Base-by-base conservation (phyloP, 2,888 invertebrate genomes). In the Agonum fuliginosum region DNA sequence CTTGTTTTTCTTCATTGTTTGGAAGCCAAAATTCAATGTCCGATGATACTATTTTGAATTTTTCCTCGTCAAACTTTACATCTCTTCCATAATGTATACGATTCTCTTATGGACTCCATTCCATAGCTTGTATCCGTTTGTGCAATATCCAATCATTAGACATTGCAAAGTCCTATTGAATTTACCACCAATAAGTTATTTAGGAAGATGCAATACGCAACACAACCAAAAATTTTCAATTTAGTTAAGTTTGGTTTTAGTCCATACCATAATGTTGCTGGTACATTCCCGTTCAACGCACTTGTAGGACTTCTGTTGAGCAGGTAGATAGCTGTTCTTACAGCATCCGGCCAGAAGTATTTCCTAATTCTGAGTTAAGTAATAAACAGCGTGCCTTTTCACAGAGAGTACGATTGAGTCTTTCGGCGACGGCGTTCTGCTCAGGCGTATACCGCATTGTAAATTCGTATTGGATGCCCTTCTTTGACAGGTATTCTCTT, bases 231-330 rank as follows among this genome's bases (percentile, higher is more conserved):
- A 0, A 80, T 41, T 62, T 46, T 65, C 4, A 82, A 12, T 48
- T 81, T 80, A 20, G 65, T 17, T 27, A 81, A 5, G n/a, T 81
- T 77, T 4, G 80, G 79, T 19, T 75, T 78, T 1, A 48, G 34
- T 0, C 65, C 65, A 37, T 43, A 80, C 81, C 80, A 80, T 8
- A 79, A 27, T 3, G 62, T 54, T 5, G 79, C 80, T n/a, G 80
- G 82, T 3, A 80, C 34, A 20, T 78, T 79, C 17, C 74, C 76
- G 8, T 30, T 43, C 0, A 85, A 72, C 17, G 83, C 83, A 81
- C 77, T 81, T 54, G 83, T 85, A 19, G 84, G 84, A n/a, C 80
- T 81, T 76, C 81, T 74, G 80, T 85, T 86, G 19, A 84, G 82
- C 19, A 86, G 79, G 80, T 83, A 83, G 24, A 81, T 80, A 34